Evolutionary conservation across 1,140 invertebrate genomes (phyloP).

Genomic region (Antheraea mylitta): DNA sequence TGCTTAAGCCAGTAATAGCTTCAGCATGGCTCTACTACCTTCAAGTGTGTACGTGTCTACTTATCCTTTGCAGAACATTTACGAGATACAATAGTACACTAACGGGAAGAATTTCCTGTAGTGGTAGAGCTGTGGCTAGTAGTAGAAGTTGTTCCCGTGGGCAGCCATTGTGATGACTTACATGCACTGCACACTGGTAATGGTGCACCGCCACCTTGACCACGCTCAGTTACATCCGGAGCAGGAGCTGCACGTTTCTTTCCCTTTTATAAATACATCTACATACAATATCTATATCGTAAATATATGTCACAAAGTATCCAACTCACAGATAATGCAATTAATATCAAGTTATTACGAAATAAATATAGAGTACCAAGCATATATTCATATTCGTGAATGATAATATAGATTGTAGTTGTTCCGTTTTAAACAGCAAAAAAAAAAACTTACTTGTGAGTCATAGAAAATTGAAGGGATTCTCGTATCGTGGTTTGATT

Average conservation of each 20-base stretch:
- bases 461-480: slow-evolving; percentile 72
- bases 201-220: slow-evolving; percentile 35
- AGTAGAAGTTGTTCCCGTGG: slow-evolving; percentile 60
- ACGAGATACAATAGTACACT: slow-evolving; percentile 26
- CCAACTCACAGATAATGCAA: too few species aligned
- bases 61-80: neutral
- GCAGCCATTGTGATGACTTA: slow-evolving; percentile 63
- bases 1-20: too few species aligned
- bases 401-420: too few species aligned
- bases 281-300: neutral
- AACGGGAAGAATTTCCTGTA: slow-evolving; percentile 72
- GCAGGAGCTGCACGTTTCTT: slow-evolving; percentile 66
- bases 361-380: too few species aligned
- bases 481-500: slow-evolving; percentile 47
- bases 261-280: slow-evolving; percentile 37
- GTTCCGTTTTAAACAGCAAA: neutral
- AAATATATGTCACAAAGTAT: neutral
- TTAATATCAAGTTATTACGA: too few species aligned
- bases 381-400: too few species aligned
- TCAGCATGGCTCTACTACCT: too few species aligned
- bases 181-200: slow-evolving; percentile 44
- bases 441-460: slow-evolving; percentile 58
- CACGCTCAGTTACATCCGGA: slow-evolving; percentile 71
- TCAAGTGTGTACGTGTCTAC: too few species aligned
- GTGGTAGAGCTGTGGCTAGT: slow-evolving; percentile 74